Base-by-base conservation (phyloP, 1,140 invertebrate species). In the Sitobion miscanthi region DNA sequence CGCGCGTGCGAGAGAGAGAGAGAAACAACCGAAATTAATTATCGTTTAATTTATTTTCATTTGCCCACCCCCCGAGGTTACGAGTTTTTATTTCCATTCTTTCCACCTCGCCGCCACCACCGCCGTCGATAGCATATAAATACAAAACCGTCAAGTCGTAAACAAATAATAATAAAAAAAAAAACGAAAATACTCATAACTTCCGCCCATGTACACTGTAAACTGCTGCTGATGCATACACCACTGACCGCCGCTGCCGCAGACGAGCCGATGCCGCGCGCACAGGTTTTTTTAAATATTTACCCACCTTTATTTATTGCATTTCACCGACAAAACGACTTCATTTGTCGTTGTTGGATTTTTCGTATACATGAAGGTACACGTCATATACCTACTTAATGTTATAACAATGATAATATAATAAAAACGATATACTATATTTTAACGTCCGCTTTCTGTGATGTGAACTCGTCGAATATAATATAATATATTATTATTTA, bases 21-120 rank as follows among this genome's bases (percentile, higher is more conserved):
- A 88, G 17, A 93, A n/a, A 86, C 52, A 38, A 92, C 69, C 69
- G 35, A 92, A 93, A 93, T 93, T 93, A 93, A 93, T 93, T 93
- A 93, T 93, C 91, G 91, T 85, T 93, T 93, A 93, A 93, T 93
- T 93, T 93, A 93, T 93, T 86, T 93, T 85, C 91, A 93, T 93
- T 93, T 54, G 52, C 82, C 77, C 82, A 45, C 91, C 91, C 91
- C 90, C 91, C 91, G 38, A 86, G 82, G 82, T 38, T 86, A 54
- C n/a, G 52, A 57, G 82, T 52, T 86, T 86, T 93, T 93, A 93
- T 93, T 86, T 93, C 82, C 91, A 92, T 93, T 86, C 1, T 93
- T 54, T 93, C 23, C n/a, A 42, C 35, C 42, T 45, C 69, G n/a
- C 62, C 20, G 6, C 42, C 30, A 9, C n/a, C 21, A 17, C 82